Conservation (phyloP, 2,797 vertebrate species). For the Loriculus beryllinus region DNA sequence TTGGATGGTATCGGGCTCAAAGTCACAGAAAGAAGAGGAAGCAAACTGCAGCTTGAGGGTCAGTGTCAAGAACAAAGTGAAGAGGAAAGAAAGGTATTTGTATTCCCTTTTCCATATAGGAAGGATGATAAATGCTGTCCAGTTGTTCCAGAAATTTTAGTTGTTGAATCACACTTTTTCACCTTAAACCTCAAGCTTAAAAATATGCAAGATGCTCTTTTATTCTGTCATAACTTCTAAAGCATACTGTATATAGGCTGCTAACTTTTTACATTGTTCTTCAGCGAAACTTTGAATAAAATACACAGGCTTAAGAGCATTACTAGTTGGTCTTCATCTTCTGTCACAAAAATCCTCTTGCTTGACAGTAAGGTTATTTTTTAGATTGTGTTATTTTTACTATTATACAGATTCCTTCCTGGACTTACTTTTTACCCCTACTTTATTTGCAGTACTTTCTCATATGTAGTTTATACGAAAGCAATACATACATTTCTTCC, state of each 20-base stretch:
- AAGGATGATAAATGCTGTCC: neutral
- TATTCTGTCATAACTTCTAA: neutral
- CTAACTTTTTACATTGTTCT: neutral
- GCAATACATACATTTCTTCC: neutral
- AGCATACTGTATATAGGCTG: neutral
- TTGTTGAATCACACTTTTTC: neutral
- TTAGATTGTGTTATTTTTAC: neutral
- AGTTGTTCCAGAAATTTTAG: neutral
- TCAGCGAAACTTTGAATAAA: neutral
- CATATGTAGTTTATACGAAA: neutral
- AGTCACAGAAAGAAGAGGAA: conserved; percentile 84
- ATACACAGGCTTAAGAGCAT: neutral
- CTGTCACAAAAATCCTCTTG: neutral
- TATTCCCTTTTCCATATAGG: neutral
- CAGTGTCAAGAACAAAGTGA: conserved; percentile 56
- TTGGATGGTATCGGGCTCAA: conserved; percentile 92
- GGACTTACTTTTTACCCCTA: neutral
- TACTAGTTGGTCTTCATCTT: neutral
- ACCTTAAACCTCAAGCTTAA: neutral
- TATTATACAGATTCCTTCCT: neutral
- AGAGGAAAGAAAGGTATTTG: conserved; percentile 73
- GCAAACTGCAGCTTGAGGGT: conserved; percentile 72
- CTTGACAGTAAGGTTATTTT: neutral
- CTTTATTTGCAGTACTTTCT: neutral
- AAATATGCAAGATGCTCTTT: neutral